Percentiles rank a stretch among this genome's conserved stretches.
These are phyloP conservation scores for Phylloscopus collybita DNA, from an alignment of 2,797 vertebrate species.

Conservation along the genomic window DNA sequence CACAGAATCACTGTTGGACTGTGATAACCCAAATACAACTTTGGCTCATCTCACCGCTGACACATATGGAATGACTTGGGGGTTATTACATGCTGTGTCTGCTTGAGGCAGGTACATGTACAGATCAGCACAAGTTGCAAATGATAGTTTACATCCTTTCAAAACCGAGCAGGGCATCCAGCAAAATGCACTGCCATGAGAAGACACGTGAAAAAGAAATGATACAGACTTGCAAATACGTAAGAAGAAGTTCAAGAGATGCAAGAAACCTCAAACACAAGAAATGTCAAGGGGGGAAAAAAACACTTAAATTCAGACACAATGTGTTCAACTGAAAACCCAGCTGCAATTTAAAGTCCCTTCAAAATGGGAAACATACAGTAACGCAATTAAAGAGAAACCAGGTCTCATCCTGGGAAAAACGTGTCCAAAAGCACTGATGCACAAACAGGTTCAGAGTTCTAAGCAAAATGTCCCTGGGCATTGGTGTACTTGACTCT, in stretches of 20 bases:
- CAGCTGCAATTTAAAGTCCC: constrained; percentile 61
- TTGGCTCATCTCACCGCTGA: constrained; percentile 73
- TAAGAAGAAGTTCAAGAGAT: constrained; percentile 69
- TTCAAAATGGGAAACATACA: constrained; percentile 66
- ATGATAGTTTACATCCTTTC: constrained; percentile 73
- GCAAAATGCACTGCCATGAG: constrained; percentile 67
- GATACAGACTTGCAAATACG: constrained; percentile 68
- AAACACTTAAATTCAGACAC: constrained; percentile 59
- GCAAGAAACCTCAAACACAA: constrained; percentile 71
- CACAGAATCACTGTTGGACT: constrained; percentile 70
- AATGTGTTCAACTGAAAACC: constrained; percentile 62
- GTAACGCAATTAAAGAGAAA: constrained; percentile 60
- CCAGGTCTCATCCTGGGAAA: constrained; percentile 43
- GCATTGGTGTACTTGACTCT: constrained; percentile 65
- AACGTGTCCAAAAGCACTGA: constrained; percentile 49
- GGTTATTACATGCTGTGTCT: constrained; percentile 73
- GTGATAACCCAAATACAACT: constrained; percentile 74
- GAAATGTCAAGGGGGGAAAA: constrained; percentile 49
- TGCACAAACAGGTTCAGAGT: constrained; percentile 67
- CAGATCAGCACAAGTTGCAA: constrained; percentile 73
- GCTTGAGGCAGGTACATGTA: constrained; percentile 72
- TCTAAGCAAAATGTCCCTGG: constrained; percentile 57
- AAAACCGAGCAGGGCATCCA: constrained; percentile 62
- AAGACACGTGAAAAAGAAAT: constrained; percentile 70
- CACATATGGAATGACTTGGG: constrained; percentile 71